Conservation (phyloP, 1,140 invertebrate species). For the Meteorus sp. region DNA sequence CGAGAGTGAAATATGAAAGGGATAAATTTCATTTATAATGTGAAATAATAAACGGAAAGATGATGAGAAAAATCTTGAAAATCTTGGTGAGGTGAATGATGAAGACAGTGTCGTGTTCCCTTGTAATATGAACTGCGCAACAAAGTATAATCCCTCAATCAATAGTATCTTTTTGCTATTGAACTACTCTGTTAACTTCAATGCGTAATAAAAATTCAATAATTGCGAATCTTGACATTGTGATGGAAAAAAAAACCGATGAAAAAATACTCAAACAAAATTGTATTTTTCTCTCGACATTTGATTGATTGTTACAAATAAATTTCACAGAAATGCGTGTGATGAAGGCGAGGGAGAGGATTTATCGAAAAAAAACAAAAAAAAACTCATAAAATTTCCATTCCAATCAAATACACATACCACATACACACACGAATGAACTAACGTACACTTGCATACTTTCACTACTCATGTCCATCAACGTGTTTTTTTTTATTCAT, state of each 20-base stretch:
- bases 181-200: background rate
- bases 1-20: background rate
- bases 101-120: background rate
- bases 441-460: no score
- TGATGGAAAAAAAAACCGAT: background rate
- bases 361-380: background rate
- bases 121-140: background rate
- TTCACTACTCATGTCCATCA: background rate
- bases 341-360: no score
- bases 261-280: background rate
- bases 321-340: no score
- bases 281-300: no score
- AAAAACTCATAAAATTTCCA: background rate
- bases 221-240: no score
- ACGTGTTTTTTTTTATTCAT: background rate
- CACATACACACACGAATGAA: background rate
- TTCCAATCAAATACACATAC: background rate
- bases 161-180: background rate
- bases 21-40: background rate
- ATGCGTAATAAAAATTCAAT: background rate
- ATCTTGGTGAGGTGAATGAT: conserved; percentile 8
- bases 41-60: background rate
- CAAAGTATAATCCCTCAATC: no score
- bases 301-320: no score
- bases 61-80: background rate